phyloP scores from a whole-genome alignment of 2,888 invertebrate genomes.

The Leucoptera coffeella region DNA sequence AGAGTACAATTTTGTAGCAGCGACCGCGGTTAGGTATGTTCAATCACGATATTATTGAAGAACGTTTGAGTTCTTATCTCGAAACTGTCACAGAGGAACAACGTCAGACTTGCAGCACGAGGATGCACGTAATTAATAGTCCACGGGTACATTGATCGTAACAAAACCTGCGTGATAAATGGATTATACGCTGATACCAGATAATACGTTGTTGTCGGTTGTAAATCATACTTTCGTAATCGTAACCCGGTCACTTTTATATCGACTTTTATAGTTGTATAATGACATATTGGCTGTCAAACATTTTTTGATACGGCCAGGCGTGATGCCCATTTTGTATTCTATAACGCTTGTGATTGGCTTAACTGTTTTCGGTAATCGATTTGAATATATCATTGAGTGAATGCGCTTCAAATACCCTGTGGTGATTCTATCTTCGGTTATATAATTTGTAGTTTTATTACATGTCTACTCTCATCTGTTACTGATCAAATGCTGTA shows the following conservation, averaged over 20 bases:
- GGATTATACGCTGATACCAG: constrained; percentile 45
- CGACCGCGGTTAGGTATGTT: too few species aligned
- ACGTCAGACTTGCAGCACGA: constrained; percentile 51
- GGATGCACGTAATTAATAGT: constrained; percentile 52
- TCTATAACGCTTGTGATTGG: too few species aligned
- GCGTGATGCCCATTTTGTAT: constrained; percentile 27
- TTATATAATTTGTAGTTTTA: neutral
- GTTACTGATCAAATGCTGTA: too few species aligned
- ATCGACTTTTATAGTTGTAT: constrained; percentile 15
- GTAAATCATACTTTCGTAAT: constrained; percentile 44
- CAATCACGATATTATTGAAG: constrained; percentile 34
- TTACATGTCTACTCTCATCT: constrained; percentile 3
- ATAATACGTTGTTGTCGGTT: constrained; percentile 39
- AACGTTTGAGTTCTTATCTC: constrained; percentile 53
- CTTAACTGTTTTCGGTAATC: too few species aligned
- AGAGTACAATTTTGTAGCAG: too few species aligned
- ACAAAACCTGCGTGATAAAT: constrained; percentile 53
- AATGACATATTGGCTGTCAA: constrained; percentile 34
- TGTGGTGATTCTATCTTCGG: neutral
- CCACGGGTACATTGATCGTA: constrained; percentile 50
- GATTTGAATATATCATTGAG: too few species aligned
- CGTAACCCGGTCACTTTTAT: constrained; percentile 25
- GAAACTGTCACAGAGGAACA: constrained; percentile 48
- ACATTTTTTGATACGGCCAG: constrained; percentile 13
- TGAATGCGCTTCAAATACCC: neutral